Conservation (phyloP, 2,113 vertebrate species). For the Hylia prasina region DNA sequence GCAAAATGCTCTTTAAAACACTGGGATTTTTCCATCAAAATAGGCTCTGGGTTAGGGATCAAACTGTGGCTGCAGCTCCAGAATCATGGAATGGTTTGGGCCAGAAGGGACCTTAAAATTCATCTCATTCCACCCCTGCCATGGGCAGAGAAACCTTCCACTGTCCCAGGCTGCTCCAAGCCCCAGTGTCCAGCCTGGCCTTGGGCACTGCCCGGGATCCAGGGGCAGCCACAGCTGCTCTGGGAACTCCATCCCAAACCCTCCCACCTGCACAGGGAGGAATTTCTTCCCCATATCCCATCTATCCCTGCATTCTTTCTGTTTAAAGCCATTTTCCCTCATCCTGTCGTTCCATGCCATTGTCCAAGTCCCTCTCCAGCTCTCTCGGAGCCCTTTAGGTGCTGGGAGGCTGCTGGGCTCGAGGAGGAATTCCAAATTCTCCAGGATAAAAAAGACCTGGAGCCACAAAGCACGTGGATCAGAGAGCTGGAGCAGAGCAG, state of each 20-base stretch:
- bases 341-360: not conserved
- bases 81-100: not conserved
- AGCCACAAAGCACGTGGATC: rapidly evolving
- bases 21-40: not conserved
- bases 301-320: not conserved
- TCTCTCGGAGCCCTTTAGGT: not conserved
- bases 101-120: not conserved
- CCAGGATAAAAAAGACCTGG: not conserved
- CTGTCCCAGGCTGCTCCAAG: rapidly evolving
- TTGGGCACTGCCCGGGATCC: not conserved
- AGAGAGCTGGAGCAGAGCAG: not conserved
- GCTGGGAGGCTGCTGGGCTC: not conserved
- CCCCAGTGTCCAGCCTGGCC: not conserved
- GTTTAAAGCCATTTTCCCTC: not conserved
- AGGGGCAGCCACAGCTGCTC: not conserved
- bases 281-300: not conserved
- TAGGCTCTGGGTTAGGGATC: rapidly evolving
- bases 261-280: not conserved
- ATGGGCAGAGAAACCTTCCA: not conserved
- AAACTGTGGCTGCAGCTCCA: not conserved
- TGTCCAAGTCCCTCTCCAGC: not conserved
- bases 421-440: not conserved
- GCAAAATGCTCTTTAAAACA: not conserved
- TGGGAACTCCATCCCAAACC: not conserved
- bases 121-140: too few species aligned